Evolutionary conservation across 1,140 invertebrate genomes (phyloP), one percentile per base, ranked within the genome.

Genomic region (Philopotamus ludificatus): DNA sequence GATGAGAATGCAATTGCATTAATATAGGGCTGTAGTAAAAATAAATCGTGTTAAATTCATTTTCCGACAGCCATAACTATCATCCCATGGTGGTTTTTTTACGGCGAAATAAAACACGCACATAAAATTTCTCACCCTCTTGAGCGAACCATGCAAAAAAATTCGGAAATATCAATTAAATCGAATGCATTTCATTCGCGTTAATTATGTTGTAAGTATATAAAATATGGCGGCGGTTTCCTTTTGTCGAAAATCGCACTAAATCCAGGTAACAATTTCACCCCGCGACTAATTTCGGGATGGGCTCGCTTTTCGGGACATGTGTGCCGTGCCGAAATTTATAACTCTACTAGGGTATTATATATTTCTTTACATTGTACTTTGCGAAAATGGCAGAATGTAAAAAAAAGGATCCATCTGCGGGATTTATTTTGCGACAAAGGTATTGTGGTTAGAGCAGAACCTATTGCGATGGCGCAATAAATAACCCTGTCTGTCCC

Each of bases 201-300:
- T n/a, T n/a, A n/a, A 47, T 47, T 7, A 12, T 20, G 15, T 47
- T 16, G 4, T 47, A 15, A 4, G 3, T 47, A 16, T 47, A 47
- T 20, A 7, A 47, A 9, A 20, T 47, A 15, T 20, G 7, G 10
- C 4, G 18, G 18, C 10, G 18, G 18, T 15, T n/a, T 15, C 18
- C 15, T 20, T 47, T 47, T 47, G 44, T 47, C 4, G 18, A 47
- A 16, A 12, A 7, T 7, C 44, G 18, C 44, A 47, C 18, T 47
- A 47, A 47, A 15, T 28, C 18, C 12, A 34, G 28, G 4, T 7
- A 34, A 34, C 41, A 60, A 53, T 55, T 59, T 50, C 57, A 54
- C 57, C 20, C 62, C 59, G 54, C 60, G 63, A 66, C 67, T 66
- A 70, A 70, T 70, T 70, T 65, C 49, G 53, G n/a, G 50, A 54